Percentiles rank a stretch among this genome's conserved stretches.
phyloP scores from a whole-genome alignment of 1,140 invertebrate species.

The Drosophila tsacasi region DNA sequence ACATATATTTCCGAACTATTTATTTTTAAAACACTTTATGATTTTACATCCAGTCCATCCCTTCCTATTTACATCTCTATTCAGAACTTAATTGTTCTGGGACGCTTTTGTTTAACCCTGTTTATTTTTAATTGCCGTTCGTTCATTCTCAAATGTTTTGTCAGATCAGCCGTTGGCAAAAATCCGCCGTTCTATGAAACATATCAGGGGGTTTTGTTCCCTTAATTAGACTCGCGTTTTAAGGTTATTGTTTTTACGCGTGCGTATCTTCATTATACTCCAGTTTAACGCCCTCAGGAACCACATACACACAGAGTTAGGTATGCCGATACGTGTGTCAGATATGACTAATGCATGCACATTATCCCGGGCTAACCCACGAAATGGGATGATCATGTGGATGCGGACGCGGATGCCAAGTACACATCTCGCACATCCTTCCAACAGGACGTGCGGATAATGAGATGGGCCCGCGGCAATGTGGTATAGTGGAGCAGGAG shows the following conservation, averaged over 20 bases:
- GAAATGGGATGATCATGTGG: neutral
- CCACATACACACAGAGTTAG: slow-evolving; percentile 20
- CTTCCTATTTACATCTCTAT: neutral
- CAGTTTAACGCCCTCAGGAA: slow-evolving; percentile 38
- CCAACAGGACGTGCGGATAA: slow-evolving; percentile 60
- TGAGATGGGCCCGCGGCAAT: slow-evolving; percentile 54
- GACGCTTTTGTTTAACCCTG: neutral
- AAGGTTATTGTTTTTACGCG: slow-evolving; percentile 66
- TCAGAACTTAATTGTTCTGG: too few species aligned
- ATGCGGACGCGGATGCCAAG: slow-evolving; percentile 2
- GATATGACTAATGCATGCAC: slow-evolving; percentile 79
- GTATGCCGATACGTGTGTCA: slow-evolving; percentile 25
- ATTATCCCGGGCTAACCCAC: slow-evolving; percentile 46
- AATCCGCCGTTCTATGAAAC: neutral
- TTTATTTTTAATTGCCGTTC: slow-evolving; percentile 15
- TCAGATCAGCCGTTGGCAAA: slow-evolving; percentile 7
- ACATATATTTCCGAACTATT: neutral
- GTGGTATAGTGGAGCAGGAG: slow-evolving; percentile 12
- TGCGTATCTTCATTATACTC: slow-evolving; percentile 55
- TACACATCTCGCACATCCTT: slow-evolving; percentile 10
- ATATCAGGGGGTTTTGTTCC: slow-evolving; percentile 29
- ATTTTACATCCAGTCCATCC: neutral
- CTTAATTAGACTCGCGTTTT: slow-evolving; percentile 68
- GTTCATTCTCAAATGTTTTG: slow-evolving; percentile 36
- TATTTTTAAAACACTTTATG: neutral